Conservation (phyloP, 2,797 vertebrate genomes). For the Chaetodon trifasciatus region DNA sequence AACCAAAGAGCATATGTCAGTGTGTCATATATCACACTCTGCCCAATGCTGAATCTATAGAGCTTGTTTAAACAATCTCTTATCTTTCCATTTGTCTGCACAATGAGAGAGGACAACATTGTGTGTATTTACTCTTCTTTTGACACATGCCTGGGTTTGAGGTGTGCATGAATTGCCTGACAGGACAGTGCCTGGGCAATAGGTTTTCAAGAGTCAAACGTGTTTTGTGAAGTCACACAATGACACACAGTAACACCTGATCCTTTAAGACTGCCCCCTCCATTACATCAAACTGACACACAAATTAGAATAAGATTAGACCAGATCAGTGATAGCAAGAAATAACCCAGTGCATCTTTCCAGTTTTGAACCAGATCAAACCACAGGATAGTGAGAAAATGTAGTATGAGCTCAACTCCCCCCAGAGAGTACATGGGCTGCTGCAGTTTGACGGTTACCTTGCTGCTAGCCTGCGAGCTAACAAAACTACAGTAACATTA, state of each 20-base stretch:
- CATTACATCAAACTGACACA: neutral
- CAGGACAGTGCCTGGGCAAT: neutral
- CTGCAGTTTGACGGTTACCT: constrained; percentile 7
- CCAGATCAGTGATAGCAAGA: neutral
- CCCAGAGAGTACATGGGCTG: neutral
- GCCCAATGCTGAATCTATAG: neutral
- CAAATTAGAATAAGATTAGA: neutral
- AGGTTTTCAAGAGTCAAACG: neutral
- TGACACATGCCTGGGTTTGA: neutral
- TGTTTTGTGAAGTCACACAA: constrained; percentile 24
- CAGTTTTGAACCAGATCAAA: neutral
- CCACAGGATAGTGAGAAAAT: too few species aligned
- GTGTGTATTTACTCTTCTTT: neutral
- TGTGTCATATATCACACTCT: neutral
- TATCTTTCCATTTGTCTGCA: neutral
- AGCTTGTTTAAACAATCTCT: neutral
- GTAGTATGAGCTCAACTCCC: neutral
- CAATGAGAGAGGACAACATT: neutral
- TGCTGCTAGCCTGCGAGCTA: constrained; percentile 7
- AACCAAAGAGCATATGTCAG: constrained; percentile 15
- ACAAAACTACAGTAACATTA: neutral
- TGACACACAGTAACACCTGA: constrained; percentile 25
- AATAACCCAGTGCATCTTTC: neutral
- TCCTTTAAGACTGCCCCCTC: neutral
- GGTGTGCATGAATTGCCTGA: neutral